Conservation (phyloP, 2,888 invertebrate species). For the Cephus spinipes region DNA sequence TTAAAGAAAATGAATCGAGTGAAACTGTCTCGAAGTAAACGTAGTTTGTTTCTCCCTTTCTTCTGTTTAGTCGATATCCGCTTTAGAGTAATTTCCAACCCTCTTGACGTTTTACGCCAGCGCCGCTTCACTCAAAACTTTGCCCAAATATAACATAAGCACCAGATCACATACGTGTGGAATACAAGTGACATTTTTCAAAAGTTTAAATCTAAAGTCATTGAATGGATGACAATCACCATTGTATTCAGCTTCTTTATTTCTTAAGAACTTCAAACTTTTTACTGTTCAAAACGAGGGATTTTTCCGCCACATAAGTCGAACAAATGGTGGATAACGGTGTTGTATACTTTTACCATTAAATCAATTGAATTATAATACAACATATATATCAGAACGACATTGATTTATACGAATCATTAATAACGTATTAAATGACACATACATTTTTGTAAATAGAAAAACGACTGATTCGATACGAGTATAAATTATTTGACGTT, state of each 20-base stretch:
- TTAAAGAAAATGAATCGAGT: not conserved
- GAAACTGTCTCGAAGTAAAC: not conserved
- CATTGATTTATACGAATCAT: not conserved
- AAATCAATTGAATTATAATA: not conserved
- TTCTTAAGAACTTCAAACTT: not conserved
- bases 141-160: not conserved
- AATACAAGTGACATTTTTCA: not conserved
- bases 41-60: constrained; percentile 17
- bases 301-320: not conserved
- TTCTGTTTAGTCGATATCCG: constrained; percentile 50
- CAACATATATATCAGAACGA: not conserved
- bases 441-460: not conserved
- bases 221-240: not conserved
- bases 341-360: not conserved
- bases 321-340: too few species aligned
- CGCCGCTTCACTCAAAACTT: not conserved
- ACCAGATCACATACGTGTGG: not conserved
- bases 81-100: not conserved
- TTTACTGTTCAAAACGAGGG: not conserved
- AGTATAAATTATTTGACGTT: not conserved
- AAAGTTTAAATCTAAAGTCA: not conserved
- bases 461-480: not conserved
- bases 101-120: not conserved
- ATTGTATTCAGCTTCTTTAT: not conserved
- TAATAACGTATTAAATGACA: not conserved